Conservation (phyloP, 2,888 invertebrate species). For the Drosophila nigricruria region DNA sequence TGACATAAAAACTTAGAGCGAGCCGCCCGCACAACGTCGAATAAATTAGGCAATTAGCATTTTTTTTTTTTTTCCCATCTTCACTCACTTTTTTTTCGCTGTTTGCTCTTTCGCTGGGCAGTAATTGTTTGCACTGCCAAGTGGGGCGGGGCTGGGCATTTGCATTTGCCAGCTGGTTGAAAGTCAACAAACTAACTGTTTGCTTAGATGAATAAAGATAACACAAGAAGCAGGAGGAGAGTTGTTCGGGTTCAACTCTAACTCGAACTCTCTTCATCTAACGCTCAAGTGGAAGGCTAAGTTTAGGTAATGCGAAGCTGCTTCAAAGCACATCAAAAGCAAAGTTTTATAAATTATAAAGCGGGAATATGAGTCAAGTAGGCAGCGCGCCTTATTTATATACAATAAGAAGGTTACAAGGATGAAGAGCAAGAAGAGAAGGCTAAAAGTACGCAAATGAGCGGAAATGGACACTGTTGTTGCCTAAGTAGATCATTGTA, state of each 20-base stretch:
- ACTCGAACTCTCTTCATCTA: too few relatives aligned
- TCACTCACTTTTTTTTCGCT: neutral
- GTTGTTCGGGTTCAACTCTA: neutral
- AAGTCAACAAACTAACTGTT: constrained; percentile 48
- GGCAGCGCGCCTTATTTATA: constrained; percentile 29
- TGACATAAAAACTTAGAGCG: constrained; percentile 41
- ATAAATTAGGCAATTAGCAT: constrained; percentile 78
- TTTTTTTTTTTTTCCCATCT: constrained; percentile 23
- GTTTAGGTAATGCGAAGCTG: constrained; percentile 33
- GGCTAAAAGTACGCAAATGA: constrained; percentile 3
- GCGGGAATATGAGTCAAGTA: constrained; percentile 13
- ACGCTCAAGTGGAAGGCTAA: constrained; percentile 15
- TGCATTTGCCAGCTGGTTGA: constrained; percentile 47
- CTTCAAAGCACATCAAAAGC: constrained; percentile 50
- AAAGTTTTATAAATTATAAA: constrained; percentile 35
- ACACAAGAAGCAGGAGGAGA: neutral
- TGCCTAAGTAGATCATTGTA: neutral
- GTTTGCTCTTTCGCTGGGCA: constrained; percentile 19
- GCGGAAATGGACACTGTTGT: neutral
- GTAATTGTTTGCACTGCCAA: constrained; percentile 45
- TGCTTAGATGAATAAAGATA: constrained; percentile 15
- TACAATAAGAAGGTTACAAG: constrained; percentile 7
- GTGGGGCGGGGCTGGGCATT: constrained; percentile 33
- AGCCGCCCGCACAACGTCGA: constrained; percentile 37
- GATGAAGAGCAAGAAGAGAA: neutral